Conservation (phyloP, 2,113 vertebrate genomes). For the Chaenogobius annularis region DNA sequence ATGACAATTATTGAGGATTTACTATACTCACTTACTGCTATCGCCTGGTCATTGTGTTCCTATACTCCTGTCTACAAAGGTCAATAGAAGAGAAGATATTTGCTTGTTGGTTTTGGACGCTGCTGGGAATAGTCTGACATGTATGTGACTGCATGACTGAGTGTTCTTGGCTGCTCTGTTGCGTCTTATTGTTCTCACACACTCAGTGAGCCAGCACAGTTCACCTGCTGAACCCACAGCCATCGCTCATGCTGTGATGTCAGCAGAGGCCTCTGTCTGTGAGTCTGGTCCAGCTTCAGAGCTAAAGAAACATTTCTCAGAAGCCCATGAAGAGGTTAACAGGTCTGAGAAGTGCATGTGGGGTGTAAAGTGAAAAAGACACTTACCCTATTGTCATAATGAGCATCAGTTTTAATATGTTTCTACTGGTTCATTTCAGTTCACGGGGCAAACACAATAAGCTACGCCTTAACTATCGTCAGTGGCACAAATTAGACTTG, state of each 20-base stretch:
- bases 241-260: conserved; percentile 69
- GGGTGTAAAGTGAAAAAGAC: conserved; percentile 53
- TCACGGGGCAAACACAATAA: conserved; percentile 1
- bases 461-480: background rate
- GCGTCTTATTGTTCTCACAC: conserved; percentile 62
- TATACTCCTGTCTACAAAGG: background rate
- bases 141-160: conserved; percentile 42
- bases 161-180: conserved; percentile 58
- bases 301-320: conserved; percentile 46
- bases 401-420: conserved; percentile 60
- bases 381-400: conserved; percentile 51
- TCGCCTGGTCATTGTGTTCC: background rate
- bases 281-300: conserved; percentile 56
- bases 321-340: conserved; percentile 61
- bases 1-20: conserved; percentile 53
- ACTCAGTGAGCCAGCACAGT: conserved; percentile 56
- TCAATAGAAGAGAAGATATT: background rate
- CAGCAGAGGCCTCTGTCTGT: conserved; percentile 45
- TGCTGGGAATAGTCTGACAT: conserved; percentile 12
- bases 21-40: conserved; percentile 20
- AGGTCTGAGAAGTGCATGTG: conserved; percentile 54
- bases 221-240: conserved; percentile 73
- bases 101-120: background rate
- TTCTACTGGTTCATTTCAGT: conserved; percentile 52
- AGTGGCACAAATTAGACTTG: conserved; percentile 12